Percentiles rank a stretch among this genome's conserved stretches.
Evolutionary conservation across 1,140 invertebrate genomes (phyloP).

Genomic region (Drosophila ananassae): DNA sequence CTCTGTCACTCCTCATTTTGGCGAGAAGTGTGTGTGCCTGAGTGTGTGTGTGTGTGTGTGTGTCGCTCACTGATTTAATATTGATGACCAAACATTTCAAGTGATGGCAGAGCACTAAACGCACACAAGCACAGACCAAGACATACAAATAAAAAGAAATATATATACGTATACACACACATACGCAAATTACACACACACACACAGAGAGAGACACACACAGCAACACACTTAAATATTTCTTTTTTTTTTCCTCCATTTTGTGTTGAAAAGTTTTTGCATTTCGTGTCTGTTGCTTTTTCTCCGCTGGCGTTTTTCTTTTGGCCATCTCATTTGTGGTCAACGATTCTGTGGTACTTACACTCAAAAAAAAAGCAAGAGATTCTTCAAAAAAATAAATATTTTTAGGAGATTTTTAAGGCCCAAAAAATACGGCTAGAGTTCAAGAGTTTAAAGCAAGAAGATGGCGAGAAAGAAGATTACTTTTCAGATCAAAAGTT

Average conservation of each 20-base stretch:
- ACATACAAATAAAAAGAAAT: background rate
- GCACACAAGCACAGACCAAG: slow-evolving; percentile 21
- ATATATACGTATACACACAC: slow-evolving; percentile 8
- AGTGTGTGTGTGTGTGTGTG: slow-evolving; percentile 40
- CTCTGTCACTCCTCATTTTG: background rate
- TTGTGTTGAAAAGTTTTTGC: slow-evolving; percentile 44
- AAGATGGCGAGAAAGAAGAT: no score
- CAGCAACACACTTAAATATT: background rate
- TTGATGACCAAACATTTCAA: slow-evolving; percentile 80
- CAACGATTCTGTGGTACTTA: slow-evolving; percentile 41
- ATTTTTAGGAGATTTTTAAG: no score
- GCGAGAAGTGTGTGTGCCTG: slow-evolving; percentile 14
- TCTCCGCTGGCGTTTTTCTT: slow-evolving; percentile 19
- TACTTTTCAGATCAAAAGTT: no score
- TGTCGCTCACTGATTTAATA: slow-evolving; percentile 73
- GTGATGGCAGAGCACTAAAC: slow-evolving; percentile 59
- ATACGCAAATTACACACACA: slow-evolving; percentile 3
- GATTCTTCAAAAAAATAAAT: background rate
- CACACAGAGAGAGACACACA: background rate
- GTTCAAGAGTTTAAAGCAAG: no score
- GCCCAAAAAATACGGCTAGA: no score
- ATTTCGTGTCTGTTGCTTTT: slow-evolving; percentile 35
- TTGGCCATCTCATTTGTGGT: slow-evolving; percentile 42
- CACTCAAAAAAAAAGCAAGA: background rate
- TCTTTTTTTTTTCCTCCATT: background rate